Base-by-base conservation (phyloP, 64 coral and sea anemone genomes). In the Actinia equina region DNA sequence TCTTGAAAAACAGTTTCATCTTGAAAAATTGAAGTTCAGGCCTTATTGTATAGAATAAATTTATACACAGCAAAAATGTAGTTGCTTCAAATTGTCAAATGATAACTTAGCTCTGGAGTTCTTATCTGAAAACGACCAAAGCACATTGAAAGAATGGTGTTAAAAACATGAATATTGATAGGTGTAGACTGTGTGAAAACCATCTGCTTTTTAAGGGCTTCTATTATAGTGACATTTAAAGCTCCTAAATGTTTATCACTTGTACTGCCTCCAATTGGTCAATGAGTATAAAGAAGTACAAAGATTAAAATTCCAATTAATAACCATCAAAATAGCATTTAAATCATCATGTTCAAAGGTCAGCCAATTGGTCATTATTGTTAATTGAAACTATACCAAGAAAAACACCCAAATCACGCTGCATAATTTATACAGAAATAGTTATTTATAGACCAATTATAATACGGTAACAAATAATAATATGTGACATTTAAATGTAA, bases 1-100 rank as follows among this genome's bases (percentile, higher is more conserved):
- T 81, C 49, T 52, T 81, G 17, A 17, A 52, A 81, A 81, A 81
- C 3, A 81, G 43, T 44, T 81, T 81, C 78, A 81, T 81, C 49
- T 81, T 51, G 8, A 37, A 37, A 37, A 37, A 37, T 37, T 37
- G 30, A 37, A 37, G 30, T 1, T 1, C 30, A 37, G 30, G 30
- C 30, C 30, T 37, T 37, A 37, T 37, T 37, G 1, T 37, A 37
- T 37, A 37, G 30, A 37, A 37, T 37, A 37, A 37, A 37, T 37
- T 0, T 37, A 37, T 37, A 37, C 30, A 74, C 37, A 27, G 13
- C 23, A 74, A 74, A 65, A 5, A n/a, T 65, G 62, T 37, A 37
- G 30, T 65, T 65, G 19, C 62, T 65, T 65, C 19, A 25, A 65
- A 65, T 1, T 74, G n/a, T 41, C 27, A 11, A 74, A 74, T 27